Conservation (phyloP, 2,888 invertebrate genomes). For the Automeris io region DNA sequence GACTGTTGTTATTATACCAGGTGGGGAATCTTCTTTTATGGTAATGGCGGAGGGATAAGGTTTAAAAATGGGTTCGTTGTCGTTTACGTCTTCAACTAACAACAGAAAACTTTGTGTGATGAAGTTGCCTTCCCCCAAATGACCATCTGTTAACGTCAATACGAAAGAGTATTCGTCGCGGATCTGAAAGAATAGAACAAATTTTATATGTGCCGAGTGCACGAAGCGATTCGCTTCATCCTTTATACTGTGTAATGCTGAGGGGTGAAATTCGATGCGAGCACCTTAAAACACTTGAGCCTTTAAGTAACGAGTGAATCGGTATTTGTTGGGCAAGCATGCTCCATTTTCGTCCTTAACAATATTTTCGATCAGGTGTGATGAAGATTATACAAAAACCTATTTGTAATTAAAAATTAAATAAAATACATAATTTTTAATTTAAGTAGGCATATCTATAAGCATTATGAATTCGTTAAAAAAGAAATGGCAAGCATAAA, state of each 20-base stretch:
- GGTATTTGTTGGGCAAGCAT: no score
- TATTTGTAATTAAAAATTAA: no score
- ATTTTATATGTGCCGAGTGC: neutral
- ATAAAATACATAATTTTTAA: no score
- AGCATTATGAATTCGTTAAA: no score
- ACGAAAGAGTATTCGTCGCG: constrained; percentile 93
- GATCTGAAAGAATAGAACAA: constrained; percentile 68
- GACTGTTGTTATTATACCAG: constrained; percentile 85
- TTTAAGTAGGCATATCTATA: no score
- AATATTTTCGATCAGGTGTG: no score
- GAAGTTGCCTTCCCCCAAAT: constrained; percentile 90
- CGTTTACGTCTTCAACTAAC: constrained; percentile 94
- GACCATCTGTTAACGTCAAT: constrained; percentile 91
- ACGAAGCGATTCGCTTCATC: no score
- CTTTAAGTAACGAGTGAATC: no score
- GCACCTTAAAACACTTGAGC: neutral
- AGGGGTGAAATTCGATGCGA: no score
- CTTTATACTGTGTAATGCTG: no score
- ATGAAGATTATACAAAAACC: no score
- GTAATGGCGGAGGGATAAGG: constrained; percentile 89
- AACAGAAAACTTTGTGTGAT: constrained; percentile 93
- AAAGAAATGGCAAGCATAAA: no score
- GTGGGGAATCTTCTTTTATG: constrained; percentile 86
- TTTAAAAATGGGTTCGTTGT: constrained; percentile 92
- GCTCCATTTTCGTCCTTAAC: neutral